Evolutionary conservation across 2,113 vertebrate genomes (phyloP).

Genomic region (Lampris megalopsis): DNA sequence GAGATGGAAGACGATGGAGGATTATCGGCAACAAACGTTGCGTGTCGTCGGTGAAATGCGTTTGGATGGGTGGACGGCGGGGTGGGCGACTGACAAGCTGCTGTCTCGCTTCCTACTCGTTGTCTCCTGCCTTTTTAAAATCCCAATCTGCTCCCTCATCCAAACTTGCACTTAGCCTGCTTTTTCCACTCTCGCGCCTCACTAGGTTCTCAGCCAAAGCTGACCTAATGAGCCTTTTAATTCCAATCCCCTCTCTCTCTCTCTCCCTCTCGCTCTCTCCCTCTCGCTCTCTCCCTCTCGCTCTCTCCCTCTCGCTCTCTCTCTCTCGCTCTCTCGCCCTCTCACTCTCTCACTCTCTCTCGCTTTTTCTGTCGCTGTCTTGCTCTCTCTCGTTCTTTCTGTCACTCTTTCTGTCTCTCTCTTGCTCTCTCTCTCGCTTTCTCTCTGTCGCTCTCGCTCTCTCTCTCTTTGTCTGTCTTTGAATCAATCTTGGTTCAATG

Average conservation of each 20-base stretch:
- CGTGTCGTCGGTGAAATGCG: constrained; percentile 62
- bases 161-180: neutral
- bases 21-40: constrained; percentile 66
- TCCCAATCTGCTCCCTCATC: constrained; percentile 21
- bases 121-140: constrained; percentile 11
- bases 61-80: constrained; percentile 15
- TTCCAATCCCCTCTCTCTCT: constrained; percentile 11
- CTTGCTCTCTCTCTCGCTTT: too few species aligned
- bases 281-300: too few species aligned
- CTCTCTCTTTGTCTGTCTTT: too few species aligned
- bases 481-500: too few species aligned
- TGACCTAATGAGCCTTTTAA: constrained; percentile 21
- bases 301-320: too few species aligned
- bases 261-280: too few species aligned
- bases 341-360: too few species aligned
- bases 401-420: too few species aligned
- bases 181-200: neutral
- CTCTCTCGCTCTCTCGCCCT: too few species aligned
- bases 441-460: too few species aligned
- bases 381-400: too few species aligned
- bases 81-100: constrained; percentile 57
- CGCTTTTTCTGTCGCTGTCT: too few species aligned
- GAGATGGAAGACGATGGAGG: constrained; percentile 41
- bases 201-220: constrained; percentile 12
- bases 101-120: constrained; percentile 42